Percentiles rank a stretch among this genome's conserved stretches.
phyloP scores from a whole-genome alignment of 2,113 vertebrate species.

The Bujurquina vittata region DNA sequence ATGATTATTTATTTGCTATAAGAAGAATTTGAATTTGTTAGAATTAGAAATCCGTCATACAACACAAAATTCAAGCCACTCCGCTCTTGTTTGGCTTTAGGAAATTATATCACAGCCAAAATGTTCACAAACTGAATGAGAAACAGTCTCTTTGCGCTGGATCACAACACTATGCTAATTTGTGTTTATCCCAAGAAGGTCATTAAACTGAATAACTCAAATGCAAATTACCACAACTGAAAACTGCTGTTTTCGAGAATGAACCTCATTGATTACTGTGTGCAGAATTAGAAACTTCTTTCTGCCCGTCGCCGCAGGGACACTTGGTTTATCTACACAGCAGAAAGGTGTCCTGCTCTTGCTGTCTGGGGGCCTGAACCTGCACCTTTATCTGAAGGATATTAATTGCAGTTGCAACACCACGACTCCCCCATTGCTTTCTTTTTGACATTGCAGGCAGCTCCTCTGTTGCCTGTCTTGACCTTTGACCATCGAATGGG shows the following conservation, averaged over 20 bases:
- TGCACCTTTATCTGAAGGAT: neutral
- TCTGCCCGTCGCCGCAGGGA: neutral
- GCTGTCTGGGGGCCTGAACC: neutral
- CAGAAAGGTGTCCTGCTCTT: neutral
- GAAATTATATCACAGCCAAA: conserved; percentile 33
- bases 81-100: conserved; percentile 11
- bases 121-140: conserved; percentile 36
- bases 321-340: neutral
- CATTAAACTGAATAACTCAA: conserved; percentile 41
- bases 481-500: conserved; percentile 29
- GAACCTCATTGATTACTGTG: conserved; percentile 9
- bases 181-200: conserved; percentile 48
- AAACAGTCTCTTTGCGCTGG: conserved; percentile 14
- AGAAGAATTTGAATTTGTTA: neutral
- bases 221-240: conserved; percentile 27
- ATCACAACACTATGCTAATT: conserved; percentile 54
- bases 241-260: neutral
- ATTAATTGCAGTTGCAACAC: neutral
- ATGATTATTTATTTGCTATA: conserved; percentile 25
- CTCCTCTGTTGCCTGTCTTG: neutral
- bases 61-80: neutral
- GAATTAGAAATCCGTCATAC: neutral
- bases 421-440: neutral
- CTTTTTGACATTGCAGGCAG: neutral
- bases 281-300: neutral